A percentile compares a stretch with the other conserved stretches of the same genome.
phyloP scores from a whole-genome alignment of 1,140 invertebrate species.

The Pogonus chalceus region DNA sequence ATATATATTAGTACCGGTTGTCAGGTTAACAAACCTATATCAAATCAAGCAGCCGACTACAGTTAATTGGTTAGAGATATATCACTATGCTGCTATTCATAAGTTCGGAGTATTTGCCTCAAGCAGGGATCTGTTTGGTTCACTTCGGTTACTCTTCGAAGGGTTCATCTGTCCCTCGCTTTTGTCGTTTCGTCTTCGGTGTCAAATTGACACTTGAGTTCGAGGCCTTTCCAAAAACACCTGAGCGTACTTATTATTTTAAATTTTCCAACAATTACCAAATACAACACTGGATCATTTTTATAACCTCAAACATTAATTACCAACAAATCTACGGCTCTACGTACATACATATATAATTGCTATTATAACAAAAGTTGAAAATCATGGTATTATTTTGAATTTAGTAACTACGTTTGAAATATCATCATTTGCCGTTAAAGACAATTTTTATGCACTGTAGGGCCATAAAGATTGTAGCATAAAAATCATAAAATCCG shows the following conservation, averaged over 20 bases:
- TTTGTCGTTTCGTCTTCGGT: not conserved
- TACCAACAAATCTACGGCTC: no score
- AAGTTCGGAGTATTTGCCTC: not conserved
- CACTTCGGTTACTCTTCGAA: not conserved
- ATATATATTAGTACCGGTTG: conserved; percentile 6
- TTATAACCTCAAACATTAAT: no score
- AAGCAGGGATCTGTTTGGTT: not conserved
- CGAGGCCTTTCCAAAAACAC: not conserved
- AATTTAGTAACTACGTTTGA: no score
- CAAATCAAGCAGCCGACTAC: conserved; percentile 4
- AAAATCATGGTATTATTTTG: no score
- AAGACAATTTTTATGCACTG: no score
- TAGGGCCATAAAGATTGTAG: no score
- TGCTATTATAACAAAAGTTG: no score
- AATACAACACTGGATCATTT: no score
- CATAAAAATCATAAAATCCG: no score
- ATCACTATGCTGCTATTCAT: not conserved
- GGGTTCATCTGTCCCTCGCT: not conserved
- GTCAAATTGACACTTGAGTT: not conserved
- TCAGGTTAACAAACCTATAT: conserved; percentile 2
- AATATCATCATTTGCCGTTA: no score
- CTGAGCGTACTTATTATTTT: not conserved
- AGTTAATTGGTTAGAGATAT: conserved; percentile 6
- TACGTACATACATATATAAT: no score
- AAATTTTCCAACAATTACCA: not conserved